phyloP scores from a whole-genome alignment of 2,888 invertebrate genomes.

The Troglohyphantes excavatus region DNA sequence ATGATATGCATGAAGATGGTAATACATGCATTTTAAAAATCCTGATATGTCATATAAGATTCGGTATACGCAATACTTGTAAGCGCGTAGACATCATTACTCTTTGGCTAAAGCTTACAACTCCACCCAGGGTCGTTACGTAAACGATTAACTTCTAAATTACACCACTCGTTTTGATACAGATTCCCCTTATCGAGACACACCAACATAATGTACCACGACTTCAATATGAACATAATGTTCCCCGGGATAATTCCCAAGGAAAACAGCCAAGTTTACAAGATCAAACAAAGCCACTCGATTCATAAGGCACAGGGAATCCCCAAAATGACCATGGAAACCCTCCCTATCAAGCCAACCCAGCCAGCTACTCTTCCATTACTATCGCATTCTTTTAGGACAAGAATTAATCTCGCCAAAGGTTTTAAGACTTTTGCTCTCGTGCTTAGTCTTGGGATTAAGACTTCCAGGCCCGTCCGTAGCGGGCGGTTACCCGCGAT shows the following conservation, averaged over 20 bases:
- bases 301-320: not conserved
- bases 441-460: constrained; percentile 50
- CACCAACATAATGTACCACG: not conserved
- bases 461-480: constrained; percentile 29
- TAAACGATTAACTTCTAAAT: no score
- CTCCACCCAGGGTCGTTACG: no score
- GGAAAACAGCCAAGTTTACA: constrained; percentile 5
- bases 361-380: constrained; percentile 30
- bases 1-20: no score
- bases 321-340: constrained; percentile 19
- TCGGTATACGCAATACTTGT: no score
- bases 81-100: no score
- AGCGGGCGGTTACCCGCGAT: constrained; percentile 49
- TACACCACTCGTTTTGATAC: no score
- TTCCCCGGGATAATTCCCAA: not conserved
- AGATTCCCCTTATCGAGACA: no score
- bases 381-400: constrained; percentile 64
- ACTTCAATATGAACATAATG: not conserved
- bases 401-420: constrained; percentile 57
- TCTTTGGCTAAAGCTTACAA: no score
- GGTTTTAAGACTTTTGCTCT: constrained; percentile 50
- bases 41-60: no score
- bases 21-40: no score
- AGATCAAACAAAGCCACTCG: not conserved
- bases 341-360: constrained; percentile 35